Conservation (phyloP, 1,140 invertebrate species). For the Bradysia coprophila region DNA sequence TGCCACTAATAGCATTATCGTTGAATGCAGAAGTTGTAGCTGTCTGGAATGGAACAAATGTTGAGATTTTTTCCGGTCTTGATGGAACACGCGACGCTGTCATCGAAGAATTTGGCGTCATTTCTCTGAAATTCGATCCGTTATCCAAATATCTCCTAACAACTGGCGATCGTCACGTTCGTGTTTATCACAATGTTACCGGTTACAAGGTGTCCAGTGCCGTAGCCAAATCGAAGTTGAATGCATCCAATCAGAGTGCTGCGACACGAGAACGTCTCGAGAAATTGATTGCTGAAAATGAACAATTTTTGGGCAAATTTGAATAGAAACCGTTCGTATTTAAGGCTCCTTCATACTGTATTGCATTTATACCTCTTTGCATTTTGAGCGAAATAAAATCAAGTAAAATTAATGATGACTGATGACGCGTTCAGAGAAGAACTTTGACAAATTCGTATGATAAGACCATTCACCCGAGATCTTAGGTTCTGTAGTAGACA, state of each 20-base stretch:
- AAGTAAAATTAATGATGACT: too few relatives aligned
- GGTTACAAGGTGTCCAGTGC: conserved; percentile 49
- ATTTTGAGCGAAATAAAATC: too few relatives aligned
- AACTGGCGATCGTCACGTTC: conserved; percentile 54
- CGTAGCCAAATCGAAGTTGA: conserved; percentile 41
- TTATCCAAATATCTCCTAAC: conserved; percentile 53
- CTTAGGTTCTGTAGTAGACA: too few relatives aligned
- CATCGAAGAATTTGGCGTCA: conserved; percentile 42
- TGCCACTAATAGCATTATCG: conserved; percentile 41
- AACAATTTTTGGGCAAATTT: conserved; percentile 12
- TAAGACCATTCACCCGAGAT: too few relatives aligned
- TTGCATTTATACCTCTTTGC: too few relatives aligned
- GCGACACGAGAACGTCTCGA: conserved; percentile 55
- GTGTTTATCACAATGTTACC: conserved; percentile 64
- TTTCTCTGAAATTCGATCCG: conserved; percentile 49
- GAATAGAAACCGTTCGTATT: neutral
- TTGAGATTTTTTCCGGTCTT: conserved; percentile 51
- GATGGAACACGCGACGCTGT: conserved; percentile 39
- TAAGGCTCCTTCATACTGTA: too few relatives aligned
- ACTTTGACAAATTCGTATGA: too few relatives aligned
- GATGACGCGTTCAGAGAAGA: too few relatives aligned
- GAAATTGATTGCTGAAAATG: conserved; percentile 44
- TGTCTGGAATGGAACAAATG: conserved; percentile 37
- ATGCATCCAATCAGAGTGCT: conserved; percentile 37
- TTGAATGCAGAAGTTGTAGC: conserved; percentile 57